Conservation (phyloP, 2,888 invertebrate genomes). For the Leptogaster cylindrica region DNA sequence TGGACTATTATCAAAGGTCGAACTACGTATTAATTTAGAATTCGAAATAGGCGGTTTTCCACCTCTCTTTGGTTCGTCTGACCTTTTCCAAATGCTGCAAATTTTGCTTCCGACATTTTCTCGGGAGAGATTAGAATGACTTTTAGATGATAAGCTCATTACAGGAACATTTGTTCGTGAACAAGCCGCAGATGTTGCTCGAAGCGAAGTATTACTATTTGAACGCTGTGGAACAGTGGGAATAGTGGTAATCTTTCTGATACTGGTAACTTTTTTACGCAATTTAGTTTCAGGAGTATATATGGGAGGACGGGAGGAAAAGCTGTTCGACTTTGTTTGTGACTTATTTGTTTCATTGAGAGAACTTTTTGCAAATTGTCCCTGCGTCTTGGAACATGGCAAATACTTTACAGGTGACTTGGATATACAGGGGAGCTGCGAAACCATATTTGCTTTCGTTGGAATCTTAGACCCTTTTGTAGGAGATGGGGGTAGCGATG, state of each 20-base stretch:
- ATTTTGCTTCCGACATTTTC: conserved; percentile 46
- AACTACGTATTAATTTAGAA: conserved; percentile 8
- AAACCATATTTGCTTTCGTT: conserved; percentile 49
- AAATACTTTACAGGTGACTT: conserved; percentile 45
- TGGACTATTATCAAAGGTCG: conserved; percentile 5
- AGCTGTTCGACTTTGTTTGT: conserved; percentile 52
- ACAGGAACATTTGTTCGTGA: conserved; percentile 53
- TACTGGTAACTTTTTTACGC: conserved; percentile 48
- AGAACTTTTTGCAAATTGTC: conserved; percentile 57
- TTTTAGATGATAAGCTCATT: conserved; percentile 60
- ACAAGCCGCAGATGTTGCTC: conserved; percentile 49
- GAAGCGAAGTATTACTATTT: conserved; percentile 58
- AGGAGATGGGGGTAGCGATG: conserved; percentile 50
- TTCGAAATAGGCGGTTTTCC: neutral
- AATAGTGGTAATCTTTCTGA: conserved; percentile 49
- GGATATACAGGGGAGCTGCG: conserved; percentile 34
- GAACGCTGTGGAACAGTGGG: conserved; percentile 56
- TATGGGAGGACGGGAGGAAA: conserved; percentile 50
- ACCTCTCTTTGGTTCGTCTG: neutral
- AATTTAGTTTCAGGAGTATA: neutral
- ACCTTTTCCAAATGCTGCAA: conserved; percentile 23
- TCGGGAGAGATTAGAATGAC: conserved; percentile 57
- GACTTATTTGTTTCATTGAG: conserved; percentile 31
- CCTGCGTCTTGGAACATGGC: conserved; percentile 58
- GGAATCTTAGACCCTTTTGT: conserved; percentile 57